Percentiles rank a stretch among this genome's conserved stretches.
Conservation (phyloP, 2,797 vertebrate species). For the Allobates femoralis region DNA sequence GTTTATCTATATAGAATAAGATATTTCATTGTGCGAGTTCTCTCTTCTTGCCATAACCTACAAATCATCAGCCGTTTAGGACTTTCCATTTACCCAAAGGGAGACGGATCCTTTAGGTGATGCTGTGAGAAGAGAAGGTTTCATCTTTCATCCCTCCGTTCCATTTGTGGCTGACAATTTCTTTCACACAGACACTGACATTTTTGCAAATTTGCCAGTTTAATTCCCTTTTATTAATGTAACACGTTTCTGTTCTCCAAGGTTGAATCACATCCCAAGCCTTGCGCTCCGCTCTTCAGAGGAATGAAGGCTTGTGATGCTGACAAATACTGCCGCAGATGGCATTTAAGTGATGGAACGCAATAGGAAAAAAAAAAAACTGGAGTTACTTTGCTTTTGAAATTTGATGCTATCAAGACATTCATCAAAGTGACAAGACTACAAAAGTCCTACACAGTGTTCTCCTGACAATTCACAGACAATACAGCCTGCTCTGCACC, state of each 20-base stretch:
- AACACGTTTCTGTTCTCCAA: conserved; percentile 39
- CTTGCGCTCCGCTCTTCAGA: conserved; percentile 23
- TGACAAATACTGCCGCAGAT: conserved; percentile 58
- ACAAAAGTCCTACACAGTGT: conserved; percentile 58
- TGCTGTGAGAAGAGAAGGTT: conserved; percentile 16
- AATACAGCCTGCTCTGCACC: conserved; percentile 33
- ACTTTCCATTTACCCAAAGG: background rate
- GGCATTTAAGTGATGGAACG: conserved; percentile 58
- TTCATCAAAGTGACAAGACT: conserved; percentile 62
- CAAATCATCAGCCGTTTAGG: background rate
- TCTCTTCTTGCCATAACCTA: background rate
- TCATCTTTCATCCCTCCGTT: conserved; percentile 29
- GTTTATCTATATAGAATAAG: background rate
- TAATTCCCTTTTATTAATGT: conserved; percentile 54
- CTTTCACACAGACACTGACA: conserved; percentile 7
- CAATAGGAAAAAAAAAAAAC: conserved; percentile 43
- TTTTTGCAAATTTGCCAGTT: conserved; percentile 41
- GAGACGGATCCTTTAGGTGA: conserved; percentile 9
- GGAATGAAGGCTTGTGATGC: conserved; percentile 43
- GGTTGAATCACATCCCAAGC: conserved; percentile 27
- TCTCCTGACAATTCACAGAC: conserved; percentile 54
- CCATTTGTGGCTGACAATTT: conserved; percentile 10
- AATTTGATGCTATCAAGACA: conserved; percentile 60
- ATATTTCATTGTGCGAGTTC: background rate
- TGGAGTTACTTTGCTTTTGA: conserved; percentile 57